phyloP scores from a whole-genome alignment of 1,140 invertebrate genomes.

The Notospermus geniculatus region DNA sequence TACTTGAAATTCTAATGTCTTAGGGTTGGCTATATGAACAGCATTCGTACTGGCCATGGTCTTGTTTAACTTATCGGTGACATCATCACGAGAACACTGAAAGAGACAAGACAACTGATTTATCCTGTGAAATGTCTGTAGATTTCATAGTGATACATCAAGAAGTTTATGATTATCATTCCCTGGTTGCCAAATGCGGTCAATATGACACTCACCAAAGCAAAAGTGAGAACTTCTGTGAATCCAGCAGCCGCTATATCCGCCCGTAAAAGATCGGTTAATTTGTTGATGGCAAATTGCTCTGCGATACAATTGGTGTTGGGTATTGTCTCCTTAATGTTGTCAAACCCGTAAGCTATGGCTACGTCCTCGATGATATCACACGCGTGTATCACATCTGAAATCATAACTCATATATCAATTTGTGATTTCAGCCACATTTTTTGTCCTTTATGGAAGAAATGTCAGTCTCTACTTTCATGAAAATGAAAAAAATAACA shows the following conservation, averaged over 20 bases:
- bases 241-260: slow-evolving; percentile 89
- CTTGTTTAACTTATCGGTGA: slow-evolving; percentile 79
- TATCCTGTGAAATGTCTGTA: not conserved
- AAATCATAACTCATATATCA: slow-evolving; percentile 51
- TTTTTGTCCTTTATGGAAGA: not conserved
- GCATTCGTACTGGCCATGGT: slow-evolving; percentile 64
- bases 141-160: no score
- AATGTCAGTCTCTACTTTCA: no score
- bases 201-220: slow-evolving; percentile 66
- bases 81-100: slow-evolving; percentile 88
- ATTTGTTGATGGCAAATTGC: slow-evolving; percentile 86
- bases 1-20: slow-evolving; percentile 93
- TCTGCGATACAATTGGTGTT: slow-evolving; percentile 74
- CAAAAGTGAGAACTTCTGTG: slow-evolving; percentile 94
- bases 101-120: slow-evolving; percentile 7
- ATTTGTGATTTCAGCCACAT: not conserved
- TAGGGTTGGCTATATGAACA: slow-evolving; percentile 94
- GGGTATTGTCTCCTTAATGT: slow-evolving; percentile 78
- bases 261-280: slow-evolving; percentile 82
- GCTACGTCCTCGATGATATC: slow-evolving; percentile 98
- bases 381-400: slow-evolving; percentile 94
- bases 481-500: no score
- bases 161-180: no score
- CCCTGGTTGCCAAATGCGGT: no score
- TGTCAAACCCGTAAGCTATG: slow-evolving; percentile 95